These are phyloP conservation scores for Euplexia lucipara DNA, from an alignment of 2,888 invertebrate genomes.

Conservation along the genomic window DNA sequence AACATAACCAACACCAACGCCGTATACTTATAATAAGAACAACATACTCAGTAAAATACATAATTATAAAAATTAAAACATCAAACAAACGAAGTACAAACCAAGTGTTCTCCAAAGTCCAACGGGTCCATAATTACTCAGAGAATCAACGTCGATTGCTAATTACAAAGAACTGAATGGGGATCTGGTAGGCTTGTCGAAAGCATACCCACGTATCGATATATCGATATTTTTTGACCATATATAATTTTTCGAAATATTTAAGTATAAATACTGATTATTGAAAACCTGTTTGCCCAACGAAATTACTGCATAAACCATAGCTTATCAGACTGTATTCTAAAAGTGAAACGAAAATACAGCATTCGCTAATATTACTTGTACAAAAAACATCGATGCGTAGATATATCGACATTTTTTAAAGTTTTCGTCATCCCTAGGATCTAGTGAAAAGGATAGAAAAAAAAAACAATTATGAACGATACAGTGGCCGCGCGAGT, in stretches of 20 bases:
- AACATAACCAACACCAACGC: slow-evolving; percentile 4
- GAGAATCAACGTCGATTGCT: slow-evolving; percentile 85
- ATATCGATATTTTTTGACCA: no score
- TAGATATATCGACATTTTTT: no score
- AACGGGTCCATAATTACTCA: slow-evolving; percentile 84
- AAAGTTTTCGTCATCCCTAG: slow-evolving; percentile 28
- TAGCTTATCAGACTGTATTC: no score
- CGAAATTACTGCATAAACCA: no score
- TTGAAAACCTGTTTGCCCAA: no score
- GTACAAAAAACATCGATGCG: no score
- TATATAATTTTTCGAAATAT: no score
- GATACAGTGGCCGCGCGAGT: slow-evolving; percentile 88
- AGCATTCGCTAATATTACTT: no score
- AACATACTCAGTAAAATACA: slow-evolving; percentile 29
- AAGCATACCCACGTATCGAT: no score
- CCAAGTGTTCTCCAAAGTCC: slow-evolving; percentile 72
- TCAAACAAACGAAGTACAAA: slow-evolving; percentile 62
- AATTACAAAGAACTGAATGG: slow-evolving; percentile 89
- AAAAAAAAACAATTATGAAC: slow-evolving; percentile 87
- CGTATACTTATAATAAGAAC: slow-evolving; percentile 11
- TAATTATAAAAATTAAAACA: slow-evolving; percentile 43
- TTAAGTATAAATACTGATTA: no score
- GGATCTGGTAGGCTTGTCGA: slow-evolving; percentile 73
- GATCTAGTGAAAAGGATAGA: slow-evolving; percentile 83
- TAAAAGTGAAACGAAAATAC: no score